These are phyloP conservation scores for Aramus guarauna DNA, from an alignment of 2,113 vertebrate genomes.

Conservation along the genomic window DNA sequence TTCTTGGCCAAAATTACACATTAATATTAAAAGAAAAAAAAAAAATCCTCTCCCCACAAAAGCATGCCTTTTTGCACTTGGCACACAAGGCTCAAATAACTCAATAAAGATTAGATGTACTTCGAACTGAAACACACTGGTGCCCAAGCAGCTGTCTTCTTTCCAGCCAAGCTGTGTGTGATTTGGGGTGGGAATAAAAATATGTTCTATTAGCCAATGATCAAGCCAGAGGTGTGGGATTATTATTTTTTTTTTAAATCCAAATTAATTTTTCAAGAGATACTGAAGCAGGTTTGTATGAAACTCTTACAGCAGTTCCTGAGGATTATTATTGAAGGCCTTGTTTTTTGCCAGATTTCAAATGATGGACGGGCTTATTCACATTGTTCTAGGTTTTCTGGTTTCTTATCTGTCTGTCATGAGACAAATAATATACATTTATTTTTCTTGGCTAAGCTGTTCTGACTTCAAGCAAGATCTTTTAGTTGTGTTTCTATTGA, in stretches of 20 bases:
- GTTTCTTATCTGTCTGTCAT: not conserved
- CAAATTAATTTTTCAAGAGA: conserved; percentile 9
- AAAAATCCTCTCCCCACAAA: not conserved
- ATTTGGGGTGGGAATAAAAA: conserved; percentile 27
- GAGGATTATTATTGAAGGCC: not conserved
- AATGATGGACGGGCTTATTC: not conserved
- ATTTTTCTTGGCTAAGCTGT: not conserved
- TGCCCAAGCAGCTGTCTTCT: conserved; percentile 43
- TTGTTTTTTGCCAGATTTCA: not conserved
- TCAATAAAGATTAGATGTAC: conserved; percentile 59
- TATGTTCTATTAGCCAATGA: not conserved
- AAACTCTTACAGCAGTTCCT: not conserved
- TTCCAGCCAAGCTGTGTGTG: conserved; percentile 24
- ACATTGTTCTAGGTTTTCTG: not conserved
- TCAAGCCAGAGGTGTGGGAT: not conserved
- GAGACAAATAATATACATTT: not conserved
- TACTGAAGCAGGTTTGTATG: not conserved
- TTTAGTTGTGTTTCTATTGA: not conserved
- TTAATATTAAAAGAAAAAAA: not conserved
- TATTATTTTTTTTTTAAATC: not conserved
- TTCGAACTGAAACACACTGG: not conserved
- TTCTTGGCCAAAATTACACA: not conserved
- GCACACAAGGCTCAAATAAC: not conserved
- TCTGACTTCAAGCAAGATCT: not conserved
- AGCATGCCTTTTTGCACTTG: conserved; percentile 13